Percentiles rank a stretch among this genome's conserved stretches.
Evolutionary conservation across 2,113 vertebrate genomes (phyloP).

Genomic region (Pelobates fuscus): DNA sequence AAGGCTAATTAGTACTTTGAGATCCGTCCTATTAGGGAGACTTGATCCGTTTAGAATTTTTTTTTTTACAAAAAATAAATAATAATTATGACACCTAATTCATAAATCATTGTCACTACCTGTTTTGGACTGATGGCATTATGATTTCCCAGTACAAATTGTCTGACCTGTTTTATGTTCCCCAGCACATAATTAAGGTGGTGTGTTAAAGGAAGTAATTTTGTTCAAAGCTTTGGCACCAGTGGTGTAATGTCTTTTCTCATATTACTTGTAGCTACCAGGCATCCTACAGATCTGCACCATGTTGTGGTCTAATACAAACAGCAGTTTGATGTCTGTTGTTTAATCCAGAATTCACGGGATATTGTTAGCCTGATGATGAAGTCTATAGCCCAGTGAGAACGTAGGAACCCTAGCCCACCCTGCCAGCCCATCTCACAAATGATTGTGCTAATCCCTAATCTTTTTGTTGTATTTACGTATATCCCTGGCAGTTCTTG

Average conservation of each 20-base stretch:
- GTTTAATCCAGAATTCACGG: conserved; percentile 52
- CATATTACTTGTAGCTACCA: conserved; percentile 78
- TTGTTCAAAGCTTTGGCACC: conserved; percentile 89
- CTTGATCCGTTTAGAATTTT: conserved; percentile 73
- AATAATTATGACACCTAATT: conserved; percentile 89
- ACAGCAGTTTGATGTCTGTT: conserved; percentile 52
- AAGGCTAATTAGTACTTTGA: conserved; percentile 91
- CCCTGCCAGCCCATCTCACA: conserved; percentile 36
- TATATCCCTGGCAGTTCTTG: conserved; percentile 11
- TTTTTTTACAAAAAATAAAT: conserved; percentile 80
- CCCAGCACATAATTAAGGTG: conserved; percentile 90
- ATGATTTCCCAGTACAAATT: conserved; percentile 95
- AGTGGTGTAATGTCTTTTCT: conserved; percentile 78
- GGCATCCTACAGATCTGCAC: conserved; percentile 67
- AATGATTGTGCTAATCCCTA: conserved; percentile 18
- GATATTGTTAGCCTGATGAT: conserved; percentile 26
- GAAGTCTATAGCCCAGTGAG: conserved; percentile 38
- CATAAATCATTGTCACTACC: conserved; percentile 90
- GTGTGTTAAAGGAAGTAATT: conserved; percentile 91
- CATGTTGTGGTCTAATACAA: conserved; percentile 65
- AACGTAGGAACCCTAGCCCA: conserved; percentile 11
- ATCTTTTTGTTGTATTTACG: conserved; percentile 30
- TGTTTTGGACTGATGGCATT: conserved; percentile 85
- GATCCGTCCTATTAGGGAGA: conserved; percentile 78
- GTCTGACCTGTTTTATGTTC: conserved; percentile 89